Base-by-base conservation (phyloP, 1,140 invertebrate species). In the Ladona fulva region DNA sequence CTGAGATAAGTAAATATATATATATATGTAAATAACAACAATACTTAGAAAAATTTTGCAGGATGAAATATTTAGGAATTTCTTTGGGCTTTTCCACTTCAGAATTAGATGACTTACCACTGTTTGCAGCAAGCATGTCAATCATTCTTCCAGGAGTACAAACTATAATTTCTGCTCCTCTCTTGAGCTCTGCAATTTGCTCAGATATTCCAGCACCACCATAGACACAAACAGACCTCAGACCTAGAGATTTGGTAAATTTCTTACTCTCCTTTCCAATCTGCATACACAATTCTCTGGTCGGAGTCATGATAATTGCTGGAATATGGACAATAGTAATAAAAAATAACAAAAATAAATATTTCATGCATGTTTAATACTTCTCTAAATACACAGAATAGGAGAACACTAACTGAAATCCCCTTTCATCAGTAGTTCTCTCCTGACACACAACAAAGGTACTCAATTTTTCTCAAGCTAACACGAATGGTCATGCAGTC, bases 61-160 rank as follows among this genome's bases (percentile, higher is more conserved):
- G n/a, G n/a, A n/a, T n/a, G n/a, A n/a, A n/a, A n/a, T n/a, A n/a
- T n/a, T n/a, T n/a, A n/a, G n/a, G n/a, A n/a, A n/a, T n/a, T n/a
- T n/a, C n/a, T n/a, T n/a, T n/a, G n/a, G n/a, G n/a, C n/a, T n/a
- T n/a, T n/a, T n/a, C n/a, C n/a, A n/a, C n/a, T n/a, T n/a, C n/a
- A n/a, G n/a, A n/a, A n/a, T n/a, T n/a, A n/a, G n/a, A n/a, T 75
- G 1, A 82, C 82, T 82, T 82, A 87, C 97, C 98, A 78, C 93
- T 96, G 84, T 99, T 99, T 6, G 97, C 98, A 0, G 97, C 96
- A 76, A 99, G 85, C 97, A 99, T 99, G 84, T 99, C 98, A 82
- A 99, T 99, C 98, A 99, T 99, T 80, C 98, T 89, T 0, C 98
- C 98, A 0, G 98, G 98, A 0, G 98, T 99, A 82, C 98, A 99